Evolutionary conservation across 2,797 vertebrate genomes (phyloP).

Genomic region (Coendou prehensilis): DNA sequence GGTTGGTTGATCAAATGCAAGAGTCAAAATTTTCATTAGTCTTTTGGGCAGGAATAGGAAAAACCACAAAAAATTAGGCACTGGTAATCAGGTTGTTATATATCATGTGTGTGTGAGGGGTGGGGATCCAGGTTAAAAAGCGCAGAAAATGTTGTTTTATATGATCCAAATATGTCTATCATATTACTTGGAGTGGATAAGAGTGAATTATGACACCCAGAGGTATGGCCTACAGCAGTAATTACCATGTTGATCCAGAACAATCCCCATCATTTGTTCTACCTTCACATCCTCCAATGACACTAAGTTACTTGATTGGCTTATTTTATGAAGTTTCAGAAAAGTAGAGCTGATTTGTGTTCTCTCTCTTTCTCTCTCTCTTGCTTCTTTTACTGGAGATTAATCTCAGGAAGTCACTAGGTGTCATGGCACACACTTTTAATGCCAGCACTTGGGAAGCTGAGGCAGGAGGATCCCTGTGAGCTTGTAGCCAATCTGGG

Average conservation of each 20-base stretch:
- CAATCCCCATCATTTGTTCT: background rate
- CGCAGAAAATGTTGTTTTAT: background rate
- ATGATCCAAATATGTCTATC: background rate
- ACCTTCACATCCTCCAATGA: background rate
- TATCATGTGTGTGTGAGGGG: background rate
- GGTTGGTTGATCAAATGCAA: background rate
- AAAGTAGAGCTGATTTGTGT: background rate
- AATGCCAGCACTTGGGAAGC: background rate
- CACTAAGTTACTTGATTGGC: background rate
- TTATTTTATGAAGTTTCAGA: background rate
- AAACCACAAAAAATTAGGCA: background rate
- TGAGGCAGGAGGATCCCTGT: background rate
- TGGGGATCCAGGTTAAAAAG: background rate
- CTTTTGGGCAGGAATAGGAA: conserved; percentile 34
- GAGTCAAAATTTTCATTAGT: conserved; percentile 50
- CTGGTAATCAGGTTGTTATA: background rate
- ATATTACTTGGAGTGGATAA: background rate
- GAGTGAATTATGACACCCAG: background rate
- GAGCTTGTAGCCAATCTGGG: background rate
- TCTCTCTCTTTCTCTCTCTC: background rate
- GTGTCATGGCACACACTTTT: background rate
- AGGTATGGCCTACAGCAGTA: background rate
- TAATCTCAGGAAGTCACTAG: background rate
- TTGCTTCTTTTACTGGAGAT: background rate
- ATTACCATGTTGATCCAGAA: background rate